These are phyloP conservation scores for Diplodus puntazzo DNA, from an alignment of 2,797 vertebrate species.

Conservation along the genomic window DNA sequence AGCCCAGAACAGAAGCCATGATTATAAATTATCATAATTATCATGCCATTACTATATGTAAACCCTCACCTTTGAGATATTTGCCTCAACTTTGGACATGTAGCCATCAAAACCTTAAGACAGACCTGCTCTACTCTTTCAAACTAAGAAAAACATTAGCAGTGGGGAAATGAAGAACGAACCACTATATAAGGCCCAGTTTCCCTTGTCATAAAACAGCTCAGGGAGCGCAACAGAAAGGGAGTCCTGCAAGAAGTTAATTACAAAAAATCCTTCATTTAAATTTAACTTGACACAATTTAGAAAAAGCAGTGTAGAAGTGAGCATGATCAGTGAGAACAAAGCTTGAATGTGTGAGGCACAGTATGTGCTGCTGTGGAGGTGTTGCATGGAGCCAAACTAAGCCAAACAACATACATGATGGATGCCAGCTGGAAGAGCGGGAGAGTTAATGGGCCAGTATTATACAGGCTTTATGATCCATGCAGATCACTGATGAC, in stretches of 20 bases:
- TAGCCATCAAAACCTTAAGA: not conserved
- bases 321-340: slow-evolving; percentile 27
- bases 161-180: not conserved
- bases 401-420: slow-evolving; percentile 16
- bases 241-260: not conserved
- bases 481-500: not conserved
- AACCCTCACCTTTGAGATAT: not conserved
- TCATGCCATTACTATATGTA: not conserved
- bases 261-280: slow-evolving; percentile 2
- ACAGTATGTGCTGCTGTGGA: slow-evolving; percentile 24
- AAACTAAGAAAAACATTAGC: not conserved
- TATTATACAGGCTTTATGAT: not conserved
- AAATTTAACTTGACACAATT: slow-evolving; percentile 24
- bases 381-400: slow-evolving; percentile 24
- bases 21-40: not conserved
- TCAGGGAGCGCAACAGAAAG: not conserved
- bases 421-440: slow-evolving; percentile 23
- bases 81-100: not conserved
- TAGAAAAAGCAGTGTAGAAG: slow-evolving; percentile 19
- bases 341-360: slow-evolving; percentile 22
- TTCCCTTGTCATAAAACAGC: not conserved
- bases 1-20: not conserved
- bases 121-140: not conserved
- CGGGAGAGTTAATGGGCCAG: not conserved
- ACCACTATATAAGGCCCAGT: not conserved